phyloP scores from a whole-genome alignment of 1,140 invertebrate genomes.

The Sipha flava region DNA sequence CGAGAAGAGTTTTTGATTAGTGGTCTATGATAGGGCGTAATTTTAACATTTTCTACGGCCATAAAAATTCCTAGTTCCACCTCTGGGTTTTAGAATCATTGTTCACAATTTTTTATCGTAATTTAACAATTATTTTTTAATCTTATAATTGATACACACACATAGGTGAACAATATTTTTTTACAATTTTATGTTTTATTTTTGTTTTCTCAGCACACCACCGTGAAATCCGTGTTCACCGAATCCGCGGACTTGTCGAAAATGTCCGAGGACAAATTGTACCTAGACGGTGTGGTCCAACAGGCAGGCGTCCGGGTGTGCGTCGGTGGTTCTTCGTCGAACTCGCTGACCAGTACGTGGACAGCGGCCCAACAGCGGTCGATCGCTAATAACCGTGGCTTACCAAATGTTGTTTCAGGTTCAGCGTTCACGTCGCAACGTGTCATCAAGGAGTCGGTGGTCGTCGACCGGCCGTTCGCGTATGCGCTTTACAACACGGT shows the following conservation, averaged over 20 bases:
- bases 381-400: no score
- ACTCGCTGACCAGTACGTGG: slow-evolving; percentile 2
- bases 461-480: background rate
- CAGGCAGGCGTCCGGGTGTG: background rate
- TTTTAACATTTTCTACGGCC: no score
- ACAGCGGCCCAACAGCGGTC: background rate
- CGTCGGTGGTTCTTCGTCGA: background rate
- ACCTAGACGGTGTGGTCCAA: slow-evolving; percentile 5
- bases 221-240: background rate
- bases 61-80: no score
- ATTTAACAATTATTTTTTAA: no score
- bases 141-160: no score
- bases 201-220: background rate
- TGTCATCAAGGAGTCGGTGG: slow-evolving; percentile 3
- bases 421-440: slow-evolving; percentile 5
- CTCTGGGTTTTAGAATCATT: no score
- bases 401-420: background rate
- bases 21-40: no score
- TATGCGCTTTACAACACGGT: background rate
- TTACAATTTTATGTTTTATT: background rate
- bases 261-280: background rate
- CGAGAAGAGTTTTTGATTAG: no score
- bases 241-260: background rate
- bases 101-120: no score
- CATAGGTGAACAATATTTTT: no score